Evolutionary conservation across 2,888 invertebrate species (phyloP), one percentile per base, ranked within the genome.

Genomic region (Drosophila mayaguana): DNA sequence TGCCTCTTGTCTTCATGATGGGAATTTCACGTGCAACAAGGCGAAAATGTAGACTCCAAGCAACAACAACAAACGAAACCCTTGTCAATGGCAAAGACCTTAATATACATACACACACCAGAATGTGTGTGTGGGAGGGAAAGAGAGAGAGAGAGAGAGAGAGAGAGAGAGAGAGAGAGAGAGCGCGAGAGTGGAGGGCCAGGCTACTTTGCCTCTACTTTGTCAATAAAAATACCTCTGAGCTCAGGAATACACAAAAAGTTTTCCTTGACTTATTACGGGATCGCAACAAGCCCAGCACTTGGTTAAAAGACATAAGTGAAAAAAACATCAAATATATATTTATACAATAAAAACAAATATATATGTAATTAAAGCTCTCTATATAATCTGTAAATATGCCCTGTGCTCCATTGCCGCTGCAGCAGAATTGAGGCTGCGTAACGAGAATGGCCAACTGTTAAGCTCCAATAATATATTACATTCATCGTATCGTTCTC

Each of bases 11-110:
- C 78, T 77, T 72, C 72, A 64, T 83, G 86, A 84, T 88, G 81
- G 71, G 79, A 67, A 85, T 88, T 84, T 88, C 79, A 84, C 86
- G 81, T 88, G 83, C 80, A 68, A 34, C 66, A 59, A 48, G 55
- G 62, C 28, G 25, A 51, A 65, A 40, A 40, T 7, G 18, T 36
- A 48, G 18, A 53, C 18, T 16, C 43, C 48, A 20, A 60, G 36
- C 54, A 46, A 36, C 50, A 61, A 48, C 7, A 57, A 59, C 48
- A 64, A 40, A n/a, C 55, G 50, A 70, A 73, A 85, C 88, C 83
- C 83, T 82, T 88, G 80, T 80, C 88, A 84, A 66, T 74, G 65
- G 57, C 81, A 83, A 64, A 61, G 65, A 62, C 50, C 62, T 28
- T 55, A 50, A 60, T 53, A 59, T 48, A 55, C 54, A 63, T n/a